These are phyloP conservation scores for Oscheius sp. DNA, from an alignment of 2,888 invertebrate genomes.

Conservation along the genomic window DNA sequence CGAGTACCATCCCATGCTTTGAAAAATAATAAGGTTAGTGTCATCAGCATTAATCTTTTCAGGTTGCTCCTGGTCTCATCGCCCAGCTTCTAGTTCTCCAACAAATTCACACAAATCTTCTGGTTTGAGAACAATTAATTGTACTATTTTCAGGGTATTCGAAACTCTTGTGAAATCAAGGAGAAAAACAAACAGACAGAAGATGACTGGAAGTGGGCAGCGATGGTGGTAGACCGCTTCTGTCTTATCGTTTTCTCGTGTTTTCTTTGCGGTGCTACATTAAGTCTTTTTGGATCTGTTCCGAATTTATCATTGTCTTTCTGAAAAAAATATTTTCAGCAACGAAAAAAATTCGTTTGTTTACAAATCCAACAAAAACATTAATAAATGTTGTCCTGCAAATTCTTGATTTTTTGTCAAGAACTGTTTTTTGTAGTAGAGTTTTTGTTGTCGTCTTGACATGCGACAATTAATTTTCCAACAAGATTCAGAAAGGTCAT, in stretches of 20 bases:
- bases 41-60: not conserved
- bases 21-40: not conserved
- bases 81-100: slow-evolving; percentile 55
- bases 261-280: slow-evolving; percentile 49
- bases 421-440: too few species aligned
- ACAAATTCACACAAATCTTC: slow-evolving; percentile 51
- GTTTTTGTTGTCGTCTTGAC: too few species aligned
- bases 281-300: slow-evolving; percentile 51
- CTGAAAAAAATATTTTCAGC: slow-evolving; percentile 29
- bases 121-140: slow-evolving; percentile 27
- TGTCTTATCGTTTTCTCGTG: slow-evolving; percentile 52
- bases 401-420: too few species aligned
- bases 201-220: slow-evolving; percentile 60
- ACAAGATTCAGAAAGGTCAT: too few species aligned
- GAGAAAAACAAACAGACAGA: slow-evolving; percentile 45
- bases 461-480: too few species aligned
- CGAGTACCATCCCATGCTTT: not conserved
- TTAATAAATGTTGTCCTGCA: too few species aligned
- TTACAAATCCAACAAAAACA: too few species aligned
- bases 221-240: slow-evolving; percentile 61
- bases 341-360: too few species aligned
- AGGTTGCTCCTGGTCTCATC: slow-evolving; percentile 44
- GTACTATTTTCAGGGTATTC: slow-evolving; percentile 43
- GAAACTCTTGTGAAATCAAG: slow-evolving; percentile 42
- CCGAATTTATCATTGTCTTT: slow-evolving; percentile 47